Evolutionary conservation across 2,888 invertebrate genomes (phyloP).

Genomic region (Microdon myrmicae): DNA sequence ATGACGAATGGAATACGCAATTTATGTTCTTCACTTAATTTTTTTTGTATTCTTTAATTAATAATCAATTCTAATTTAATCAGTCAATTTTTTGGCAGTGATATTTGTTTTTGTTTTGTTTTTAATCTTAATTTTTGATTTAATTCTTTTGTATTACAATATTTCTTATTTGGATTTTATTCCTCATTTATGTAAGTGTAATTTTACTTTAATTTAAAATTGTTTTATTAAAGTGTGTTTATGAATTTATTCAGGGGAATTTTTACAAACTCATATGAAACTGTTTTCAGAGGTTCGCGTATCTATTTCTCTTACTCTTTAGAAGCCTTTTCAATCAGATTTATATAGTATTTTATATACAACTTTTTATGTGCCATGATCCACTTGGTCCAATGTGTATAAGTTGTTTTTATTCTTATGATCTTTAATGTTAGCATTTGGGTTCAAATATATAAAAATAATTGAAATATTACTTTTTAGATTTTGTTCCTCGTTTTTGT

Average conservation of each 20-base stretch:
- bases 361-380: slow-evolving; percentile 41
- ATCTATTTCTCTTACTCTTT: too few species aligned
- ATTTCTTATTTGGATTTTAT: slow-evolving; percentile 2
- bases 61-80: slow-evolving; percentile 38
- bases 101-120: slow-evolving; percentile 18
- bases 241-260: not conserved
- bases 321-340: not conserved
- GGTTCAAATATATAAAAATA: slow-evolving; percentile 35
- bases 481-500: too few species aligned
- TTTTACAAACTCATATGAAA: slow-evolving; percentile 4
- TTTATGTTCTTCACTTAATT: slow-evolving; percentile 6
- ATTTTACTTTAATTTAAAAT: not conserved
- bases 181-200: not conserved
- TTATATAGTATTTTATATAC: slow-evolving; percentile 35
- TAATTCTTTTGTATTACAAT: not conserved
- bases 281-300: too few species aligned
- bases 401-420: slow-evolving; percentile 21
- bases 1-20: slow-evolving; percentile 12
- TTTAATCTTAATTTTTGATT: slow-evolving; percentile 5
- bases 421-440: slow-evolving; percentile 19
- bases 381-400: slow-evolving; percentile 38
- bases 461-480: slow-evolving; percentile 20
- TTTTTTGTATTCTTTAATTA: slow-evolving; percentile 13
- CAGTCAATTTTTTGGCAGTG: slow-evolving; percentile 50
- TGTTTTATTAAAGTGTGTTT: not conserved